Evolutionary conservation across 2,113 vertebrate species (phyloP), one percentile per base, ranked within the genome.

Genomic region (Helogale parvula): DNA sequence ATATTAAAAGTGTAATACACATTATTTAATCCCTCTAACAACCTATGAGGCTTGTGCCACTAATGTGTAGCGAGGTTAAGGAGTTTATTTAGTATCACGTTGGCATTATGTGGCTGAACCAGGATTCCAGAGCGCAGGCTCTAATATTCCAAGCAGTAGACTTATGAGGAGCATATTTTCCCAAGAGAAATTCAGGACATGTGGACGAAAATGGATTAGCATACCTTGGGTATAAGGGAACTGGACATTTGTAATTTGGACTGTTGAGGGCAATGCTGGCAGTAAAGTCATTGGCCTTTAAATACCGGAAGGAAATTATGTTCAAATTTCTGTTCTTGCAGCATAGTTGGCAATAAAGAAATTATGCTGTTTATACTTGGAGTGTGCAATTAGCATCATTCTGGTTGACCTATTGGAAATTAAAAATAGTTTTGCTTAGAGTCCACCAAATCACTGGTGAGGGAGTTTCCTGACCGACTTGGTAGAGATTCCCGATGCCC

Each of bases 391-490:
- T 88, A 85, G 33, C 41, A 57, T 77, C 9, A 25, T 57, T 52
- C 47, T 1, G 14, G 88, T 19, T 83, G 81, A 96, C 17, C 57
- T 81, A 60, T n/a, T 88, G 33, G 66, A 66, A 82, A 5, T 96
- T 94, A 97, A 96, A 96, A 81, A 93, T 95, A 88, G 29, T 63
- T 97, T 94, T 88, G 33, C 45, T 74, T 63, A 63, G 41, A 91
- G 35, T 77, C 63, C 23, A 60, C 77, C 29, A 71, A 81, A 60
- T 82, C 38, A 41, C 45, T 92, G 81, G 88, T 16, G 4, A n/a
- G 90, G 90, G 27, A 33, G 25, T 66, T 88, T 68, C 41, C 87
- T 31, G 4, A 83, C 35, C 50, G 63, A 63, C n/a, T 57, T 74
- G 54, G 13, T 76, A 83, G 33, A 47, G 16, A 41, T 88, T 82